Conservation (phyloP, 2,888 invertebrate genomes). For the Anodontia alba region DNA sequence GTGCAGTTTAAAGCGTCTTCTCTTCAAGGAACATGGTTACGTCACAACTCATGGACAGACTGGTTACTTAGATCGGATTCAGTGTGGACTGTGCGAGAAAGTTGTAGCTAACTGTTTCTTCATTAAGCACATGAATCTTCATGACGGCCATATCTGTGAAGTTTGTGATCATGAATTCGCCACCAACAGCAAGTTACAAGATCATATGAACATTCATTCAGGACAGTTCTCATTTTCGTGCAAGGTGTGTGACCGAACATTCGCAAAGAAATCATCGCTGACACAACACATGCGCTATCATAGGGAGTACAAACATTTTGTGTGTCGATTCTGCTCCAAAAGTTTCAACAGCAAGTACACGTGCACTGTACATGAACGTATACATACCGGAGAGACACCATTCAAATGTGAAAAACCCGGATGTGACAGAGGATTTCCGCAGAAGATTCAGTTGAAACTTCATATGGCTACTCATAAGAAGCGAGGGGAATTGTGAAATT, state of each 20-base stretch:
- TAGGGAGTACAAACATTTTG: constrained; percentile 44
- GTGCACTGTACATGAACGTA: constrained; percentile 53
- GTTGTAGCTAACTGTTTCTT: constrained; percentile 55
- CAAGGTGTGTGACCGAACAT: constrained; percentile 46
- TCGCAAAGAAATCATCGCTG: constrained; percentile 54
- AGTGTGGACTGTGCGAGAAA: constrained; percentile 57
- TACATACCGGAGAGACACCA: constrained; percentile 60
- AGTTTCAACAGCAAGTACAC: constrained; percentile 60
- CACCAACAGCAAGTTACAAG: constrained; percentile 54
- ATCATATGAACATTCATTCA: constrained; percentile 52
- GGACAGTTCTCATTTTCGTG: constrained; percentile 47
- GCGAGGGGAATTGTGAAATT: neutral
- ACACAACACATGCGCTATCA: constrained; percentile 61
- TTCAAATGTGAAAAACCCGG: constrained; percentile 54
- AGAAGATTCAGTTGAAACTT: constrained; percentile 58
- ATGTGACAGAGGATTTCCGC: constrained; percentile 51
- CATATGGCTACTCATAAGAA: constrained; percentile 35
- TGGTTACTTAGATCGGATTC: constrained; percentile 40
- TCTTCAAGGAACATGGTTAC: constrained; percentile 39
- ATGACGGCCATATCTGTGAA: constrained; percentile 54
- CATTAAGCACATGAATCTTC: constrained; percentile 54
- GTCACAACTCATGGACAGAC: constrained; percentile 42
- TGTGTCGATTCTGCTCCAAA: constrained; percentile 52
- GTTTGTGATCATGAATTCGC: constrained; percentile 53
- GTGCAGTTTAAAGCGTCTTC: constrained; percentile 29